Percentiles rank a stretch among this genome's conserved stretches.
Conservation (phyloP, 2,797 vertebrate species). For the Bucorvus abyssinicus region DNA sequence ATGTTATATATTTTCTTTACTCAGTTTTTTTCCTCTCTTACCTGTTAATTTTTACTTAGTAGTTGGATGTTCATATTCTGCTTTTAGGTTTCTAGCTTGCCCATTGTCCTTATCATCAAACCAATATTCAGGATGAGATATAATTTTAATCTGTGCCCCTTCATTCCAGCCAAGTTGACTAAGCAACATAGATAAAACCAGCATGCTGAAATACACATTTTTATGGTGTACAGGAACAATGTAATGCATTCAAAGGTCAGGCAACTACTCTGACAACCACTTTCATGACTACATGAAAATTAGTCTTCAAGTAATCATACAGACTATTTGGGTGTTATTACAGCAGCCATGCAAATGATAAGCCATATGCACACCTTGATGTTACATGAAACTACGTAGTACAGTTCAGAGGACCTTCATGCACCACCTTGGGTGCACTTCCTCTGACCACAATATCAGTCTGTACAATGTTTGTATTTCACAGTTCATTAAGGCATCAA, state of each 20-base stretch:
- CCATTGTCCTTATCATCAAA: neutral
- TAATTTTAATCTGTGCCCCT: neutral
- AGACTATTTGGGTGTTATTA: neutral
- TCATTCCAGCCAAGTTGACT: neutral
- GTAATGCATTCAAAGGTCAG: constrained; percentile 9
- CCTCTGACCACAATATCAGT: rapidly evolving
- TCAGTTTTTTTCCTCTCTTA: neutral
- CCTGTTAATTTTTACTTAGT: neutral
- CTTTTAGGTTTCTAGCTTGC: neutral
- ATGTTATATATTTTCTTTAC: neutral
- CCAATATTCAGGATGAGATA: neutral
- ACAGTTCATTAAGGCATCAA: neutral
- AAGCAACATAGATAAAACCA: neutral
- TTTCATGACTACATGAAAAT: neutral
- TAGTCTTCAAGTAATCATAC: neutral
- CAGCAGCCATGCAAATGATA: neutral
- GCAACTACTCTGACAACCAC: neutral
- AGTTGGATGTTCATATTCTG: neutral
- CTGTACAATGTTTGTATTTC: neutral
- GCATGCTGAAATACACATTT: neutral
- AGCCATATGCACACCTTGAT: neutral
- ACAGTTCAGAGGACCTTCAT: neutral
- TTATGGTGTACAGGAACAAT: neutral
- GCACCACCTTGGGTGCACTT: neutral
- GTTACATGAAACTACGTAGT: neutral